Evolutionary conservation across 37 sponge, comb jelly and placozoan species (phyloP).

Genomic region (Petrosia ficiformis): DNA sequence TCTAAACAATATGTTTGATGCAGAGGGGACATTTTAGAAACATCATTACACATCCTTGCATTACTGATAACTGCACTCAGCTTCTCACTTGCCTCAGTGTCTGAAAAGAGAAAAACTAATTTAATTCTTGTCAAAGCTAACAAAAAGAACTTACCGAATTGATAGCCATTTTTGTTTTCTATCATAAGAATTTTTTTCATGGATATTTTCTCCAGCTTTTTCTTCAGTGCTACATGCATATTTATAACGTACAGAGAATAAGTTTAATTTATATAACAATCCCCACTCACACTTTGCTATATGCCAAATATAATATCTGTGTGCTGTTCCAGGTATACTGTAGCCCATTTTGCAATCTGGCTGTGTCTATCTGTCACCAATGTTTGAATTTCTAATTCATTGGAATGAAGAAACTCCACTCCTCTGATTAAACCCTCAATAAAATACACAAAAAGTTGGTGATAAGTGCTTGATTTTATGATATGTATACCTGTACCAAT

Average conservation of each 20-base stretch:
- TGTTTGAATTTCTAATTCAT: background rate
- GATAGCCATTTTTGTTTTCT: no score
- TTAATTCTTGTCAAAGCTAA: no score
- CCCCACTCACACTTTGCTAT: conserved; percentile 49
- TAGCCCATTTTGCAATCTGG: conserved; percentile 42
- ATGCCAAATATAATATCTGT: conserved; percentile 64
- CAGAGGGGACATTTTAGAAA: no score
- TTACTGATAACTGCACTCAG: no score
- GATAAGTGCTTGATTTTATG: background rate
- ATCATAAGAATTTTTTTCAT: no score
- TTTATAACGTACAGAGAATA: background rate
- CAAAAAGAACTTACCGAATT: no score
- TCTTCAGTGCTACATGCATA: conserved; percentile 21
- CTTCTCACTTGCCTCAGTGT: no score
- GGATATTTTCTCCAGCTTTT: no score
- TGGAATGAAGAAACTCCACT: background rate
- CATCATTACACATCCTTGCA: no score
- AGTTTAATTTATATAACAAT: background rate
- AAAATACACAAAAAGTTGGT: background rate
- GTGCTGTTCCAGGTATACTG: conserved; percentile 26
- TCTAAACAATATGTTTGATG: no score
- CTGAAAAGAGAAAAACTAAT: no score
- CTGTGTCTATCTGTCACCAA: conserved; percentile 37
- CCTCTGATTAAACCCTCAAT: conserved; percentile 2
- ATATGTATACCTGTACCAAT: conserved; percentile 53